Base-by-base conservation (phyloP, 1,140 invertebrate species). In the Aphidius ervi region DNA sequence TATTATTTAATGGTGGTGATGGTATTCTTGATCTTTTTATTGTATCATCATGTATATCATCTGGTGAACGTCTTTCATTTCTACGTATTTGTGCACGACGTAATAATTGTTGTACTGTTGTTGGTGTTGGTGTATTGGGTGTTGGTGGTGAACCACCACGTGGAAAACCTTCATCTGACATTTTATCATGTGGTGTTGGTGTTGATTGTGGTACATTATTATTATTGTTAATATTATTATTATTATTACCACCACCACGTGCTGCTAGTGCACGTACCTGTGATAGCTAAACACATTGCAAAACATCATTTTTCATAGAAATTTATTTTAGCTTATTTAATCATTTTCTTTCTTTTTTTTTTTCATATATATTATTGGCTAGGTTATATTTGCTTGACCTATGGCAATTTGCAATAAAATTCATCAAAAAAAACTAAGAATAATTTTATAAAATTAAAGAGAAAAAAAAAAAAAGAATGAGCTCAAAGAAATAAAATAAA, bases 31-130 rank as follows among this genome's bases (percentile, higher is more conserved):
- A 72, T 84, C 86, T 52, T 81, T 78, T 79, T 45, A 63, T 68
- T 52, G 68, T 68, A 20, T 86, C 68, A 79, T 86, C 65, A 83
- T 83, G 64, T 78, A 85, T 70, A 73, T 85, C 73, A 73, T 31
- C 23, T 69, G 79, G 67, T 76, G 82, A 82, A 84, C 81, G 78
- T 84, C 76, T 79, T 80, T 81, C 78, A 80, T 76, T 83, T 74
- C 71, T 85, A 76, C 70, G 86, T 82, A 78, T 86, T 79, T 65
- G 87, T 81, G 86, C 85, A 54, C 87, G 82, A 67, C 88, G 84
- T 63, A 88, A 78, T 65, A 88, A 70, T 61, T 86, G 86, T 68
- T 86, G 86, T 47, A 87, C 83, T 63, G 84, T 84, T 46, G 84
- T 81, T 56, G 81, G 80, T 60, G 77, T 77, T 37, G 84, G 83